Percentiles rank a stretch among this genome's conserved stretches.
phyloP scores from a whole-genome alignment of 2,797 vertebrate genomes.

The Neopelma chrysocephalum region DNA sequence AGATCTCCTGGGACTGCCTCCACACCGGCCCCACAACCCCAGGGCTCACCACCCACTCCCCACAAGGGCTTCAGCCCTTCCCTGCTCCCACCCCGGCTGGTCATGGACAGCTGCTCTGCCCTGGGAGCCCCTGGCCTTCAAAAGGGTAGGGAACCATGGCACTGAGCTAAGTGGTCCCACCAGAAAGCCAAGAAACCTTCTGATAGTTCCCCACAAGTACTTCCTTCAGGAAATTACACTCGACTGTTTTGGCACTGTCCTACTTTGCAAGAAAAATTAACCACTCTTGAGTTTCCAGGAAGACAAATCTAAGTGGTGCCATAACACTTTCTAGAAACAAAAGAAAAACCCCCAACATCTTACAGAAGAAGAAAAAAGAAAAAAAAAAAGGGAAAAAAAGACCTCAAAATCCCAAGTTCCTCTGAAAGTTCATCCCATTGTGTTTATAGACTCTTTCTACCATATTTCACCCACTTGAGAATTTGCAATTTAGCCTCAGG shows the following conservation, averaged over 20 bases:
- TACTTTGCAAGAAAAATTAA: neutral
- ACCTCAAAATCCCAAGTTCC: neutral
- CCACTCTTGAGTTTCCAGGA: neutral
- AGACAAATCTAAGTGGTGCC: neutral
- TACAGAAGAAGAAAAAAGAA: neutral
- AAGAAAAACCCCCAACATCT: neutral
- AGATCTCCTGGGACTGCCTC: neutral
- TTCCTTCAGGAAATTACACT: slow-evolving; percentile 20
- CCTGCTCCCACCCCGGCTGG: fast-evolving
- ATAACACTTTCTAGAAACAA: slow-evolving; percentile 9
- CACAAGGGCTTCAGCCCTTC: fast-evolving
- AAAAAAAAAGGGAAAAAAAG: fast-evolving
- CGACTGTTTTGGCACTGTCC: neutral
- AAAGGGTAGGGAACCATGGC: neutral
- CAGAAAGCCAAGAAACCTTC: neutral
- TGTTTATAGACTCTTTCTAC: neutral
- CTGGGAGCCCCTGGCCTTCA: neutral
- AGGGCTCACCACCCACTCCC: neutral
- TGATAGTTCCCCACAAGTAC: neutral
- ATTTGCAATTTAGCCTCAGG: neutral
- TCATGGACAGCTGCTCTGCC: neutral
- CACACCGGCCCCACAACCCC: neutral
- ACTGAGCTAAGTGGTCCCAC: neutral
- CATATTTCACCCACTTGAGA: neutral
- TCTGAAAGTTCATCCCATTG: neutral